These are phyloP conservation scores for Mesocricetus auratus DNA, from an alignment of 2,113 vertebrate species.

Conservation along the genomic window DNA sequence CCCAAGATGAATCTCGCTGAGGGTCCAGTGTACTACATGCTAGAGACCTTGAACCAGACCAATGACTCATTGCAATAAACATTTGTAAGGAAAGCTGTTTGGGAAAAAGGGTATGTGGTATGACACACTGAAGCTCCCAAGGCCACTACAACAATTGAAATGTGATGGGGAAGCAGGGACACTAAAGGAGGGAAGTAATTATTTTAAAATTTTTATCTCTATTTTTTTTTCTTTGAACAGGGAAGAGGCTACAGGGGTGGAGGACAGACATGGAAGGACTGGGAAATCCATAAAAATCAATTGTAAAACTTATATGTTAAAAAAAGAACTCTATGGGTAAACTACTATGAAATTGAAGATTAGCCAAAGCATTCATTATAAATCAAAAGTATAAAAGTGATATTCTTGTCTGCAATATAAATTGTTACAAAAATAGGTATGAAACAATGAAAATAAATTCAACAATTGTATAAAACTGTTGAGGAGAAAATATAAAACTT, in stretches of 20 bases:
- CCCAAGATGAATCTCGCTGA: not conserved
- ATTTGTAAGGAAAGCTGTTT: not conserved
- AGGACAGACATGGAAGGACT: not conserved
- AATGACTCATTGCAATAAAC: not conserved
- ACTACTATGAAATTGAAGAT: not conserved
- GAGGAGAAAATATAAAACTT: not conserved
- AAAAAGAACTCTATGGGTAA: not conserved
- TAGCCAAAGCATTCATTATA: not conserved
- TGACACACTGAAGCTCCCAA: not conserved
- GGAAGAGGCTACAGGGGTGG: not conserved
- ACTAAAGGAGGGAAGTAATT: no score
- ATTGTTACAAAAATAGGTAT: not conserved
- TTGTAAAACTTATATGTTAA: not conserved
- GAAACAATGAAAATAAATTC: not conserved
- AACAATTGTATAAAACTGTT: not conserved
- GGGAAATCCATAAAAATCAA: not conserved
- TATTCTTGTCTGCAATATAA: not conserved
- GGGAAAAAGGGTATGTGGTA: not conserved
- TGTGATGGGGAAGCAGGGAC: no score
- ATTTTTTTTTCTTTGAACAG: no score
- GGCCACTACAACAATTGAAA: not conserved
- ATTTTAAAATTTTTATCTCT: no score
- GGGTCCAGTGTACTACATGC: not conserved
- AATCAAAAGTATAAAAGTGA: not conserved
- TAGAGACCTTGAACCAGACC: not conserved